Evolutionary conservation across 2,888 invertebrate species (phyloP).

Genomic region (Meta bourneti): DNA sequence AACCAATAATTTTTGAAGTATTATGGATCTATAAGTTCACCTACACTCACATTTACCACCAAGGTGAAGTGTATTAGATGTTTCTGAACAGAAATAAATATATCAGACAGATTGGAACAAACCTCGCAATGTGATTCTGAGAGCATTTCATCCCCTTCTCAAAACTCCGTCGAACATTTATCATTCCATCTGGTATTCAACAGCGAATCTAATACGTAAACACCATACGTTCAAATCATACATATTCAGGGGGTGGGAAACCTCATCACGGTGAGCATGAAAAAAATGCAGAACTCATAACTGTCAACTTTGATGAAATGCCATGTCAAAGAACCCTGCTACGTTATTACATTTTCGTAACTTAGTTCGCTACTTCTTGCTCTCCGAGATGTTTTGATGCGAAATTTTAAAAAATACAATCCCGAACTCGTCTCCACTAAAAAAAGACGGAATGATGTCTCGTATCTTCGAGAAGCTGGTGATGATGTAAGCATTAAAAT

Average conservation of each 20-base stretch:
- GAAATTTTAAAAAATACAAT: not conserved
- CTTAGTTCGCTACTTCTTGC: not conserved
- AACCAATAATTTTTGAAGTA: no score
- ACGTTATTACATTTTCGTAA: not conserved
- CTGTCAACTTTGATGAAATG: constrained; percentile 16
- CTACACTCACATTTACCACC: no score
- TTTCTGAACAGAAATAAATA: no score
- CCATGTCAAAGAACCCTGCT: not conserved
- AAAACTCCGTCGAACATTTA: no score
- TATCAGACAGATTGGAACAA: no score
- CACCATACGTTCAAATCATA: not conserved
- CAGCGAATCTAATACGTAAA: no score
- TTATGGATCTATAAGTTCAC: no score
- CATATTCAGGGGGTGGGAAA: not conserved
- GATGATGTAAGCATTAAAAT: not conserved
- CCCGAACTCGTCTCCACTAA: not conserved
- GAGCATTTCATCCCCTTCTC: no score
- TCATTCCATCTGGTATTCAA: no score
- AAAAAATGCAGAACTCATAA: not conserved
- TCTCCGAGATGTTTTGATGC: not conserved
- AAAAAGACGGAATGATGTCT: constrained; percentile 5
- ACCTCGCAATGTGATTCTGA: no score
- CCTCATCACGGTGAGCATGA: not conserved
- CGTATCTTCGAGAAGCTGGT: not conserved
- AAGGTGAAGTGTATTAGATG: no score